These are phyloP conservation scores for Agonopterix heracliana DNA, from an alignment of 2,888 invertebrate genomes.

Conservation along the genomic window DNA sequence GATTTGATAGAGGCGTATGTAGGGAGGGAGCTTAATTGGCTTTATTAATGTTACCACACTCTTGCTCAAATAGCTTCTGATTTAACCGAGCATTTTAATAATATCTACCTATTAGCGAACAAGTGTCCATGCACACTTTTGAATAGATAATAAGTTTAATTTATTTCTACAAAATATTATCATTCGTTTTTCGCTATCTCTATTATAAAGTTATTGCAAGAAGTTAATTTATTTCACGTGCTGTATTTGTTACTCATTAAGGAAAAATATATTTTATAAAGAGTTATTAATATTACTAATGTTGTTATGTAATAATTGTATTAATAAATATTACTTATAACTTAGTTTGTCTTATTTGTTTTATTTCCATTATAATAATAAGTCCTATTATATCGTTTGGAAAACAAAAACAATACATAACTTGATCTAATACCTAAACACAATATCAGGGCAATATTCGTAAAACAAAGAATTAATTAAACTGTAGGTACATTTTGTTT, in stretches of 20 bases:
- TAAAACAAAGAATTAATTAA: no score
- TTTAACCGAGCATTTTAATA: slow-evolving; percentile 12
- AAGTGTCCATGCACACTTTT: no score
- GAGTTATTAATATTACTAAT: slow-evolving; percentile 36
- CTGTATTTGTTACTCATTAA: slow-evolving; percentile 8
- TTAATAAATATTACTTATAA: slow-evolving; percentile 32
- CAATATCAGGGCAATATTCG: no score
- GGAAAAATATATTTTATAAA: slow-evolving; percentile 4
- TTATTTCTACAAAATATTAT: no score
- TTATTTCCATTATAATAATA: no score
- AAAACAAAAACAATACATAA: no score
- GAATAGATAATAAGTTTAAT: no score
- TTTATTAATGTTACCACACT: slow-evolving; percentile 9
- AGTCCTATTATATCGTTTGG: no score
- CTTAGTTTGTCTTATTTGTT: not conserved
- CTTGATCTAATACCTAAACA: no score
- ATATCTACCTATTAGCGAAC: no score
- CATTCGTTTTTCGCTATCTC: no score
- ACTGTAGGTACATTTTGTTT: no score
- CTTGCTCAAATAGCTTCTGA: slow-evolving; percentile 15
- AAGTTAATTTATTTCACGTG: slow-evolving; percentile 10
- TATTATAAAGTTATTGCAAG: not conserved
- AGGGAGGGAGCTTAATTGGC: slow-evolving; percentile 10
- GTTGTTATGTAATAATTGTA: slow-evolving; percentile 34
- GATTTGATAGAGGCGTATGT: not conserved